Percentiles rank a stretch among this genome's conserved stretches.
These are phyloP conservation scores for Cephus cinctus DNA, from an alignment of 1,140 invertebrate species.

Conservation along the genomic window DNA sequence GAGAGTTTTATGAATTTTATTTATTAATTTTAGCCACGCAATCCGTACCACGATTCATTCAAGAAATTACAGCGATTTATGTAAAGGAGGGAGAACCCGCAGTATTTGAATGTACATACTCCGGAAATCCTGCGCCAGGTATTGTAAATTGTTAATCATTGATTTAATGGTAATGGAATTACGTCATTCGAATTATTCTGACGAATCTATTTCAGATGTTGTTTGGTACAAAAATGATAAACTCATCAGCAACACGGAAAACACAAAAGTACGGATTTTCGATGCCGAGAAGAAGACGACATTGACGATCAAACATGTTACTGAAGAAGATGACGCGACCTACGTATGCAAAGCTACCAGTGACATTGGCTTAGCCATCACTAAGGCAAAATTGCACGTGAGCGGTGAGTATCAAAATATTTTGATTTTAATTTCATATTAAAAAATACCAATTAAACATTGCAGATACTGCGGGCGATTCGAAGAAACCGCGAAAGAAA, in stretches of 20 bases:
- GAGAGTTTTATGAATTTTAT: conserved; percentile 15
- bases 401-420: conserved; percentile 49
- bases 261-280: conserved; percentile 67
- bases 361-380: conserved; percentile 76
- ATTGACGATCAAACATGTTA: conserved; percentile 69
- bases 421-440: background rate
- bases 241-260: conserved; percentile 70
- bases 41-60: conserved; percentile 76
- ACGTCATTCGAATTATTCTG: conserved; percentile 4
- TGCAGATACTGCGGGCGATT: conserved; percentile 24
- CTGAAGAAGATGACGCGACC: conserved; percentile 72
- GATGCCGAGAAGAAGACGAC: conserved; percentile 71
- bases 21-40: conserved; percentile 67
- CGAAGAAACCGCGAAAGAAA: conserved; percentile 24
- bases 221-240: conserved; percentile 89
- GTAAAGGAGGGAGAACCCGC: conserved; percentile 73
- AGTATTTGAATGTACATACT: conserved; percentile 74
- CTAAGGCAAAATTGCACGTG: conserved; percentile 76
- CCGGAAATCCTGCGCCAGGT: conserved; percentile 84
- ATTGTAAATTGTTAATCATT: conserved; percentile 14
- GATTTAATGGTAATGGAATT: conserved; percentile 3
- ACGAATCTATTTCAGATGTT: conserved; percentile 62
- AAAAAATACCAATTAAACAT: background rate
- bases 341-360: conserved; percentile 87
- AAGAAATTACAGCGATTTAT: conserved; percentile 74